Evolutionary conservation across 53 echinoderm and acorn worm genomes (phyloP).

Genomic region (Astropecten irregularis): DNA sequence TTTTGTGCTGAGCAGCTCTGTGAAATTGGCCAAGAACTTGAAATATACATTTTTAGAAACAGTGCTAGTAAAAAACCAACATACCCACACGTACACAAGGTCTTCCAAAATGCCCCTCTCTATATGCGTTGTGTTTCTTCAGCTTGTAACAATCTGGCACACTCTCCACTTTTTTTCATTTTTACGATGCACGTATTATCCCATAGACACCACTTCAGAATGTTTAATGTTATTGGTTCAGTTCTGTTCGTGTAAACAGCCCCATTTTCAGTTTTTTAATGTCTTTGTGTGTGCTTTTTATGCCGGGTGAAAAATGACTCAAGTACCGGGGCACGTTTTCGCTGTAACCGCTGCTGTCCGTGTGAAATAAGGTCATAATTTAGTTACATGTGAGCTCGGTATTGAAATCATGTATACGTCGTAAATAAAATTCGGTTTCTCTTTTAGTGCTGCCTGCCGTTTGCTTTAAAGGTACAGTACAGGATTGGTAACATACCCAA

Average conservation of each 20-base stretch:
- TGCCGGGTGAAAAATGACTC: neutral
- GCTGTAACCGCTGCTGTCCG: too few species aligned
- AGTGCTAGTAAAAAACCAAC: neutral
- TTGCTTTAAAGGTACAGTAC: too few species aligned
- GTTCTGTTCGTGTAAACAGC: slow-evolving; percentile 44
- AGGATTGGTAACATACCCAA: too few species aligned
- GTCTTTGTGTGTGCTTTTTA: slow-evolving; percentile 16
- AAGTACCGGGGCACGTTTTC: neutral
- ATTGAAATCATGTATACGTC: too few species aligned
- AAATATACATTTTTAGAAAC: too few species aligned
- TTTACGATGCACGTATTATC: slow-evolving; percentile 29
- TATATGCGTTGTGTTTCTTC: too few species aligned
- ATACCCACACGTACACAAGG: neutral
- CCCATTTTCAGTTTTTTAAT: too few species aligned
- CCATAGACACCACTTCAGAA: neutral
- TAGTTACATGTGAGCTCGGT: too few species aligned
- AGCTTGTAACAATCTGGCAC: neutral
- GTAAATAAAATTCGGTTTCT: neutral
- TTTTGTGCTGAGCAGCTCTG: too few species aligned
- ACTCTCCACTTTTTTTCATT: neutral
- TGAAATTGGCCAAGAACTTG: too few species aligned
- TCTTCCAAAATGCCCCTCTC: too few species aligned
- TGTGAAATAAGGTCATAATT: too few species aligned
- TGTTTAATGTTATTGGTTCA: slow-evolving; percentile 47
- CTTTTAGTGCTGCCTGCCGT: neutral